Conservation (phyloP, 1,140 invertebrate species). For the Meteorus sp. region DNA sequence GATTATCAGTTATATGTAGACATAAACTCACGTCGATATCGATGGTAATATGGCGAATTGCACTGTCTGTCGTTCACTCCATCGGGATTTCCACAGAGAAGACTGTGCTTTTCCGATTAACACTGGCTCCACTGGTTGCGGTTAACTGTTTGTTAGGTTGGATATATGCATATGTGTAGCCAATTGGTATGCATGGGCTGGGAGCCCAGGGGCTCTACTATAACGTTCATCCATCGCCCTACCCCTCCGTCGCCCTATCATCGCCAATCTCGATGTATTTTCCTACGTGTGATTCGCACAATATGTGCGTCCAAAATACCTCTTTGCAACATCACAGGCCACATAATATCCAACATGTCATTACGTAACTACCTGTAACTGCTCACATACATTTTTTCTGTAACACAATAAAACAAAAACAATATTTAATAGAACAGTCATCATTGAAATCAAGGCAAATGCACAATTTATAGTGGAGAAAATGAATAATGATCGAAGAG, state of each 20-base stretch:
- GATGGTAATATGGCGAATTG: neutral
- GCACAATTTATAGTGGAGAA: too few species aligned
- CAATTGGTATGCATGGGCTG: slow-evolving; percentile 60
- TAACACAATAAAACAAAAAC: neutral
- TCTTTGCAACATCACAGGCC: too few species aligned
- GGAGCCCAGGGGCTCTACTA: slow-evolving; percentile 42
- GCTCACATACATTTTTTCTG: too few species aligned
- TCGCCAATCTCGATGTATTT: slow-evolving; percentile 13
- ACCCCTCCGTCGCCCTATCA: slow-evolving; percentile 4
- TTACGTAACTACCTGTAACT: too few species aligned
- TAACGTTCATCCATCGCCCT: neutral
- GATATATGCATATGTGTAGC: too few species aligned
- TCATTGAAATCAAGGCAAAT: too few species aligned
- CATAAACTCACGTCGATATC: neutral
- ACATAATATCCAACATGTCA: too few species aligned
- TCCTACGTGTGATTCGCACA: too few species aligned
- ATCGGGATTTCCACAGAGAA: slow-evolving; percentile 49
- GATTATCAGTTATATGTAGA: neutral
- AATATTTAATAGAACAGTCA: neutral
- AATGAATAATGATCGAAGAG: too few species aligned
- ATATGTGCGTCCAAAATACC: too few species aligned
- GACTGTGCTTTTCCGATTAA: slow-evolving; percentile 60
- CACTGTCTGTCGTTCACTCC: slow-evolving; percentile 28
- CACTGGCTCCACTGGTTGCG: slow-evolving; percentile 55
- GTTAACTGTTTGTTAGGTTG: slow-evolving; percentile 59